Evolutionary conservation across 92 coral and sea anemone species (phyloP).

Genomic region (Actinernus sp.): DNA sequence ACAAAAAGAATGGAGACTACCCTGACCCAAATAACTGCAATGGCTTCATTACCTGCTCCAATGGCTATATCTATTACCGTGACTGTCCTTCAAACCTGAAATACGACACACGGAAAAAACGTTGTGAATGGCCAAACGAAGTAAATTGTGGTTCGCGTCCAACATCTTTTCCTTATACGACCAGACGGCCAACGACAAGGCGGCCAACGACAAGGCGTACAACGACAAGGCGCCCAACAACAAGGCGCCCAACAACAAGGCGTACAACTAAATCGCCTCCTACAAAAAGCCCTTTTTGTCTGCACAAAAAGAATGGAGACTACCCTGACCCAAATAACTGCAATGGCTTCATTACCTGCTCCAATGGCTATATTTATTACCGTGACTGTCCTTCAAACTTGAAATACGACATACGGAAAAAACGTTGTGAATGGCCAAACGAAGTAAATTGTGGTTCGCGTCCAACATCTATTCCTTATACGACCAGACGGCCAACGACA

Average conservation of each 20-base stretch:
- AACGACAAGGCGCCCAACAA: background rate
- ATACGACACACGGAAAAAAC: constrained; percentile 8
- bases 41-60: constrained; percentile 52
- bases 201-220: background rate
- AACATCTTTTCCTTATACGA: background rate
- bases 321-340: constrained; percentile 53
- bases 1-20: constrained; percentile 40
- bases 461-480: background rate
- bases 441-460: constrained; percentile 8
- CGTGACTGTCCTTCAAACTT: constrained; percentile 31
- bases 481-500: background rate
- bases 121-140: constrained; percentile 24
- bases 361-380: constrained; percentile 15
- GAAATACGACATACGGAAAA: constrained; percentile 16
- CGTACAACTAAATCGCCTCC: background rate
- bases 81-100: constrained; percentile 32
- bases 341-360: constrained; percentile 40
- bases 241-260: background rate
- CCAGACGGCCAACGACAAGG: background rate
- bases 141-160: constrained; percentile 5
- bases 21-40: constrained; percentile 34
- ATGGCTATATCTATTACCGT: constrained; percentile 11
- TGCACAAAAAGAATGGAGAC: constrained; percentile 15
- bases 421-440: constrained; percentile 58
- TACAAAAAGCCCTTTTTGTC: background rate